phyloP scores from a whole-genome alignment of 1,140 invertebrate genomes.

The Drosophila ogumai region DNA sequence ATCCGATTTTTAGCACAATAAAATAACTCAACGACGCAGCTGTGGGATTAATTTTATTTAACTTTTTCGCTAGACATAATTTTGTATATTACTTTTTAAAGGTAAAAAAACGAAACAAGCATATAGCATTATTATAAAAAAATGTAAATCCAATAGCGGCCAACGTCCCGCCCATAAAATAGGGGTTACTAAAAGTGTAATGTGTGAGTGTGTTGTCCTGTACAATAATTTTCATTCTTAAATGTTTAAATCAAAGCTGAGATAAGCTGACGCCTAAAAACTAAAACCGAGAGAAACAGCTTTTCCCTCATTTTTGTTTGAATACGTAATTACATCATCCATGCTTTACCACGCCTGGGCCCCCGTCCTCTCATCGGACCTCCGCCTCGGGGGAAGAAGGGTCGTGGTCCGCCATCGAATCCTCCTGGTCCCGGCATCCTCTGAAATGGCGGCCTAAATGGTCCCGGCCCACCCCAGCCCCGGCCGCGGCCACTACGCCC shows the following conservation, averaged over 20 bases:
- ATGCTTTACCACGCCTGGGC: conserved; percentile 81
- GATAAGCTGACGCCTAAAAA: conserved; percentile 58
- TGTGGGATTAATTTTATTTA: conserved; percentile 46
- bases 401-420: conserved; percentile 59
- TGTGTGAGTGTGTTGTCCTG: conserved; percentile 13
- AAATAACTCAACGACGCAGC: conserved; percentile 43
- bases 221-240: conserved; percentile 19
- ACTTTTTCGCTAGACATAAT: background rate
- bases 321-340: conserved; percentile 80
- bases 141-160: background rate
- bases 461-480: conserved; percentile 57
- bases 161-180: background rate
- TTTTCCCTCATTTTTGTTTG: conserved; percentile 12
- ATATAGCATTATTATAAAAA: background rate
- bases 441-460: conserved; percentile 70
- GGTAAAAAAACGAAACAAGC: background rate
- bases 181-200: background rate
- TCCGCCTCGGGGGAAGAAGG: conserved; percentile 59
- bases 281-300: conserved; percentile 37
- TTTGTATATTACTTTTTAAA: conserved; percentile 4
- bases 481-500: conserved; percentile 65
- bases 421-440: conserved; percentile 58
- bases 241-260: conserved; percentile 55
- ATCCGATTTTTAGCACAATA: background rate
- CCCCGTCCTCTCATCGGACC: conserved; percentile 65